phyloP scores from a whole-genome alignment of 2,888 invertebrate genomes.

The Steinernema scapterisci region DNA sequence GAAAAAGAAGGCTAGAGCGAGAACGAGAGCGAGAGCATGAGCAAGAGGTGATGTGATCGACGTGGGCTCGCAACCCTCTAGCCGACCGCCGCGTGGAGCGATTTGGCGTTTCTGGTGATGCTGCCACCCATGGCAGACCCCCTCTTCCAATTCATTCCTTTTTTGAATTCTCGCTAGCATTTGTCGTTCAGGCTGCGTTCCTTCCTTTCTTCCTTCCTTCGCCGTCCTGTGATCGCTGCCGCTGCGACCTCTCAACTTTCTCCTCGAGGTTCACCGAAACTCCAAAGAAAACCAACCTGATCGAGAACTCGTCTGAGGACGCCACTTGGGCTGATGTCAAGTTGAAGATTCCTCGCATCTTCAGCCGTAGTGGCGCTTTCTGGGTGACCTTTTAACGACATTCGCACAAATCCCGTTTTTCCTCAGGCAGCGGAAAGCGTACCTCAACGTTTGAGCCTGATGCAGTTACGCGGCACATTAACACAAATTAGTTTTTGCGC shows the following conservation, averaged over 20 bases:
- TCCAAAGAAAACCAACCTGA: not conserved
- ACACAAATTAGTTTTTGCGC: constrained; percentile 25
- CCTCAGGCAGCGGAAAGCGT: not conserved
- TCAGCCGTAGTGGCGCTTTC: no score
- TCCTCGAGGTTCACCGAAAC: no score
- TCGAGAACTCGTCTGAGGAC: not conserved
- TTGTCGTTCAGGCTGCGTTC: not conserved
- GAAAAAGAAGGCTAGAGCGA: constrained; percentile 1
- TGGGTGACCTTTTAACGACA: no score
- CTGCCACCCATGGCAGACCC: constrained; percentile 1
- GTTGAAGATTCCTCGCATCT: not conserved
- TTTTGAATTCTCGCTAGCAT: not conserved
- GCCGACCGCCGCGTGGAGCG: constrained; percentile 28
- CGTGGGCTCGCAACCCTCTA: constrained; percentile 11
- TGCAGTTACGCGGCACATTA: constrained; percentile 28
- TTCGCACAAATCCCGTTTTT: constrained; percentile 11
- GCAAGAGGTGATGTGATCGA: constrained; percentile 19
- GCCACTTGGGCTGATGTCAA: not conserved
- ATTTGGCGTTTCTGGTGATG: constrained; percentile 21
- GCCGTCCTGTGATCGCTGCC: not conserved
- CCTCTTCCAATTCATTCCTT: constrained; percentile 4
- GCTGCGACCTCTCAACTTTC: no score
- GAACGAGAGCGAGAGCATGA: constrained; percentile 29
- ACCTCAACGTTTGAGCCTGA: constrained; percentile 15
- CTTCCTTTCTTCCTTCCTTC: not conserved